Conservation (phyloP, 2,888 invertebrate species). For the Trichogramma evanescens region DNA sequence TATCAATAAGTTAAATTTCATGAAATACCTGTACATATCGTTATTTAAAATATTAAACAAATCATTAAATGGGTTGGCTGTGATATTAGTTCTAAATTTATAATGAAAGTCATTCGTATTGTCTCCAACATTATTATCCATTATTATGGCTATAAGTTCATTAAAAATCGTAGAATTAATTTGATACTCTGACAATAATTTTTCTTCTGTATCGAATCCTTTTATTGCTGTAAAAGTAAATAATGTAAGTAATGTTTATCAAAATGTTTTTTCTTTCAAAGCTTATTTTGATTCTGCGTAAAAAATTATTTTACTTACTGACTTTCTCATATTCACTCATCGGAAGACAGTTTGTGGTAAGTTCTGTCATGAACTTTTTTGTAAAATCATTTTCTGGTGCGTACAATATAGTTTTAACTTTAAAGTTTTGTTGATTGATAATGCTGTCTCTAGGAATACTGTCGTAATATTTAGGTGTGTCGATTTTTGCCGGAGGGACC, state of each 20-base stretch:
- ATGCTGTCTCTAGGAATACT: conserved; percentile 14
- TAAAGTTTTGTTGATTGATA: conserved; percentile 26
- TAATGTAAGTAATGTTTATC: not conserved
- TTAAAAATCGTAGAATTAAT: conserved; percentile 12
- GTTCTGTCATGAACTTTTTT: conserved; percentile 66
- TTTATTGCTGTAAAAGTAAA: conserved; percentile 19
- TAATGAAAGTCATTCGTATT: conserved; percentile 1
- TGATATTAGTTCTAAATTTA: too few relatives aligned
- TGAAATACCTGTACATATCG: too few relatives aligned
- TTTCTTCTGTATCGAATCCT: conserved; percentile 30
- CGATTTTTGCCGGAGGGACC: conserved; percentile 22
- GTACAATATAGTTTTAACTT: conserved; percentile 28
- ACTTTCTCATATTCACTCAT: conserved; percentile 66
- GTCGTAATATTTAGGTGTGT: conserved; percentile 27
- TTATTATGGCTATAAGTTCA: conserved; percentile 7
- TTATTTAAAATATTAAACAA: too few relatives aligned
- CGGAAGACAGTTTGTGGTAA: conserved; percentile 60
- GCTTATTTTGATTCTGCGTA: not conserved
- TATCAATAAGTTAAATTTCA: too few relatives aligned
- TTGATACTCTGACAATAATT: conserved; percentile 24
- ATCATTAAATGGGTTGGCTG: too few relatives aligned
- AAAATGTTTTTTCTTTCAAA: not conserved
- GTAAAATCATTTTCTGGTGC: conserved; percentile 68
- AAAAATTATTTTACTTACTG: conserved; percentile 41
- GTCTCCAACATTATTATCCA: conserved; percentile 25